These are phyloP conservation scores for Cherax destructor DNA, from an alignment of 1,140 invertebrate genomes.

Conservation along the genomic window DNA sequence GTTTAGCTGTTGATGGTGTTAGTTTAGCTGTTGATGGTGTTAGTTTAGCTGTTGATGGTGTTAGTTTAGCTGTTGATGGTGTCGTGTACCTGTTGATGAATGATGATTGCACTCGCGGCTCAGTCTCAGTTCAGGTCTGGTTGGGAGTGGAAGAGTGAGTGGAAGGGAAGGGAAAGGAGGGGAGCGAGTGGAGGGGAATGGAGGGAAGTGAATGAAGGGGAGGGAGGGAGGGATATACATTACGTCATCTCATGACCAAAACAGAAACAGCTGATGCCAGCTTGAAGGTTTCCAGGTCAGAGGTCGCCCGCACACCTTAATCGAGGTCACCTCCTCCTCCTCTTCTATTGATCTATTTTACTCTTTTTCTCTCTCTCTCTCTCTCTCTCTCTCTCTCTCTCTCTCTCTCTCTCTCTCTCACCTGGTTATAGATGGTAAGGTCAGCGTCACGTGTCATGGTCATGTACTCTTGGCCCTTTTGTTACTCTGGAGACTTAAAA, in stretches of 20 bases:
- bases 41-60: too few relatives aligned
- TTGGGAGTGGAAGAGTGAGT: background rate
- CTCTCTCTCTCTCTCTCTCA: background rate
- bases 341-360: slow-evolving; percentile 12
- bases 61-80: too few relatives aligned
- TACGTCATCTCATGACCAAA: slow-evolving; percentile 30
- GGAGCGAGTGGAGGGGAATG: background rate
- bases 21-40: too few relatives aligned
- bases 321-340: background rate
- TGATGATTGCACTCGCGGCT: too few relatives aligned
- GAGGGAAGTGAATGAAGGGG: background rate
- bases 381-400: slow-evolving; percentile 26
- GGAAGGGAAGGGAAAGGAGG: background rate
- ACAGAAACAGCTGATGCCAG: slow-evolving; percentile 8
- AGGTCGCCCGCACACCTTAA: background rate
- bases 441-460: too few relatives aligned
- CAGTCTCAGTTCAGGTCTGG: background rate
- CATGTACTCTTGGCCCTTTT: background rate
- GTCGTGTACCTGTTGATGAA: too few relatives aligned
- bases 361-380: slow-evolving; percentile 35
- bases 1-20: too few relatives aligned
- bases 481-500: background rate
- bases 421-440: background rate
- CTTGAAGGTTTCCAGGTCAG: slow-evolving; percentile 30
- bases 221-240: background rate